Conservation (phyloP, 2,113 vertebrate species). For the Phalacrocorax carbo region DNA sequence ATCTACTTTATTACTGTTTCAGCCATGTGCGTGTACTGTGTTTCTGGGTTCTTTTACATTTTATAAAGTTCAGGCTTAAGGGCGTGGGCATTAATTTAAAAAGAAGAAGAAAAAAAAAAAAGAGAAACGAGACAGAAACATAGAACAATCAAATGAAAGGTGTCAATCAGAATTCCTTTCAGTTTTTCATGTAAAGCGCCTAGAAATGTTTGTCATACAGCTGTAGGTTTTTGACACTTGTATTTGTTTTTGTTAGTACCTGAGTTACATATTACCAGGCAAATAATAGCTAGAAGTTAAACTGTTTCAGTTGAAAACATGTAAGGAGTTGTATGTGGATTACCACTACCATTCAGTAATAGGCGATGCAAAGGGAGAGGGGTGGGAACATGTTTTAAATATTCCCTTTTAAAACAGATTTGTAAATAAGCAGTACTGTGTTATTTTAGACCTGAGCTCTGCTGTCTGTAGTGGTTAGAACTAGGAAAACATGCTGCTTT, state of each 20-base stretch:
- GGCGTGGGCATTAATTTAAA: neutral
- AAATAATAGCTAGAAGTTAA: constrained; percentile 47
- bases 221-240: constrained; percentile 3
- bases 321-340: constrained; percentile 45
- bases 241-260: neutral
- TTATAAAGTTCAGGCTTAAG: neutral
- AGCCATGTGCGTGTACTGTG: neutral
- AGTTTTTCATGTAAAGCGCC: neutral
- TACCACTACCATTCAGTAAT: constrained; percentile 44
- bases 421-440: constrained; percentile 74
- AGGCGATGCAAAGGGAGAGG: constrained; percentile 52
- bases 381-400: constrained; percentile 65
- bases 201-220: constrained; percentile 13
- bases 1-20: neutral
- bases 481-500: constrained; percentile 71
- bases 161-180: constrained; percentile 44
- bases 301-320: constrained; percentile 59
- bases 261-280: constrained; percentile 20
- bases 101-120: neutral
- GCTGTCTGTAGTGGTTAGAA: constrained; percentile 69
- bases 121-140: neutral
- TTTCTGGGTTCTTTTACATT: constrained; percentile 8
- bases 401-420: constrained; percentile 59
- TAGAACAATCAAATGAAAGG: neutral
- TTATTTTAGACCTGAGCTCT: constrained; percentile 70